Evolutionary conservation across 2,113 vertebrate genomes (phyloP), one percentile per base, ranked within the genome.

Genomic region (Prionailurus viverrinus): DNA sequence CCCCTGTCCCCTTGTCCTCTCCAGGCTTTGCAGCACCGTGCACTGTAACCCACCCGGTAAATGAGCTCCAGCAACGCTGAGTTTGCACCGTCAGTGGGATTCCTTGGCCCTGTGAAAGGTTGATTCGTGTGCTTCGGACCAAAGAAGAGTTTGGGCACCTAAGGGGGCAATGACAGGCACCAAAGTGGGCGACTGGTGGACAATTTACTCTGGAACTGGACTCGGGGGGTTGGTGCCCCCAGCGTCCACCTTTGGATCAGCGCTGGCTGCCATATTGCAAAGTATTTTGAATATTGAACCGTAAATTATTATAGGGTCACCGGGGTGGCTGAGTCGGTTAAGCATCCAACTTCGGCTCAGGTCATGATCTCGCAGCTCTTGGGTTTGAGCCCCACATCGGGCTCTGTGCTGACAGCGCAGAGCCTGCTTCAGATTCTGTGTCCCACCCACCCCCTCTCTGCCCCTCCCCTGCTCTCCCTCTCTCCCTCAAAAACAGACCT

Each of bases 21-120:
- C 65, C 36, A 9, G 18, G 73, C 53, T 55, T 63, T 33, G 55
- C 21, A 6, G 10, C 0, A 2, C 58, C 21, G 4, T 0, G 0
- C 21, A 29, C 6, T 18, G 9, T 33, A 1, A 19, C 9, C 76
- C 5, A 19, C 13, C 36, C 41, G 27, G 74, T 61, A 2, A 18
- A 18, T 8, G 63, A 27, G 53, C 18, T 61, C 45, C 58, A 10
- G 29, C 18, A 4, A 0, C 1, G 19, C 41, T 18, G 2, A 18
- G n/a, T 18, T 14, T 21, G 18, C 12, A 9, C 33, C 25, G 0
- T 9, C 33, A 0, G 0, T 12, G 69, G 45, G 15, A 45, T 7
- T 16, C 48, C 87, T 91, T 29, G 25, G 5, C 31, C 10, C 55
- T 29, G 29, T 1, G n/a, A 7, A 53, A 74, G 55, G 58, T 4